Percentiles rank a stretch among this genome's conserved stretches.
phyloP scores from a whole-genome alignment of 1,140 invertebrate species.

The Atta cephalotes region DNA sequence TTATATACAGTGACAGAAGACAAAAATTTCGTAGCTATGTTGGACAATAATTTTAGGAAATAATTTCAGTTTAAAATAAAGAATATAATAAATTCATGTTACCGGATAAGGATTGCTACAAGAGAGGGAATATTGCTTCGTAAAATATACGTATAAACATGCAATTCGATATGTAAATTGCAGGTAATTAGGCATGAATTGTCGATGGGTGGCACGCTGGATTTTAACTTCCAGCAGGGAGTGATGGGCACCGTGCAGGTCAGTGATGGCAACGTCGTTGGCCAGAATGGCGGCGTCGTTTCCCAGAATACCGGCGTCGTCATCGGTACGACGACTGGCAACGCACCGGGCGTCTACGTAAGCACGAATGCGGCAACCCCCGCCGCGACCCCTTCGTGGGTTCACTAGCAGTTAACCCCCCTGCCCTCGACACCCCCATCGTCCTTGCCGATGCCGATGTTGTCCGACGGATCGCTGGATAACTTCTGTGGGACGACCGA shows the following conservation, averaged over 20 bases:
- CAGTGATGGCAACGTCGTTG: constrained; percentile 74
- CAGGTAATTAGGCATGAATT: constrained; percentile 97
- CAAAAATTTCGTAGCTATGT: neutral
- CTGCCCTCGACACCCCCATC: constrained; percentile 80
- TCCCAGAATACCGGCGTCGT: constrained; percentile 75
- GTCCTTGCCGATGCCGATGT: constrained; percentile 65
- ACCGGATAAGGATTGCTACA: neutral
- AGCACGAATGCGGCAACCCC: constrained; percentile 86
- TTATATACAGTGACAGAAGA: neutral
- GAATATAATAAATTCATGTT: neutral
- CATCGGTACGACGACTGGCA: constrained; percentile 71
- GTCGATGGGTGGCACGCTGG: constrained; percentile 95
- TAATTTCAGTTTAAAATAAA: constrained; percentile 1
- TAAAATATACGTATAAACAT: neutral
- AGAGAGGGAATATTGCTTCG: neutral
- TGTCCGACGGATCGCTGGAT: constrained; percentile 77
- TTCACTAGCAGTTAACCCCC: constrained; percentile 87
- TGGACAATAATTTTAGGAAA: neutral
- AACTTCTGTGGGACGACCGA: constrained; percentile 74
- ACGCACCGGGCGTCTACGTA: constrained; percentile 81
- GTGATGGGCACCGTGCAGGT: constrained; percentile 80
- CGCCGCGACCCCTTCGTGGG: constrained; percentile 89
- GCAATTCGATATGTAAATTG: constrained; percentile 41
- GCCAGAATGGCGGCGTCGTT: constrained; percentile 74
- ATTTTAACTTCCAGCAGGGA: constrained; percentile 94